Base-by-base conservation (phyloP, 2,888 invertebrate species). In the Ethmia dodecea region DNA sequence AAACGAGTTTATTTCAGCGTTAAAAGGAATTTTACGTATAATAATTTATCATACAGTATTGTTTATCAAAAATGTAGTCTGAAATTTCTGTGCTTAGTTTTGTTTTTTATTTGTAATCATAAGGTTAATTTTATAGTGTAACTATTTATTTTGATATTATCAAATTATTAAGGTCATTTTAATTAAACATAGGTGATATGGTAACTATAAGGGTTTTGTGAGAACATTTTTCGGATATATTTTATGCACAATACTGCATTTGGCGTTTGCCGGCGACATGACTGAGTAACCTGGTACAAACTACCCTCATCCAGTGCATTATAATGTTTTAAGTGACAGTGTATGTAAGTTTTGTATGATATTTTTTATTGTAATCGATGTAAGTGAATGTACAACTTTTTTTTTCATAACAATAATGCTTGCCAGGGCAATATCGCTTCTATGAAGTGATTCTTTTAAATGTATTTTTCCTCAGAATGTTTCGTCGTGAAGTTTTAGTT, bases 221-320 rank as follows among this genome's bases (percentile, higher is more conserved):
- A 61, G 62, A 59, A 54, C 45, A 44, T 58, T 61, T 63, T 61
- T 60, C 52, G 49, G 56, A 61, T 62, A 61, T 65, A 62, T 64
- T 72, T 66, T 69, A 70, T 73, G 74, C 78, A 78, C 75, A 75
- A 76, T 55, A 63, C 63, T 66, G 73, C 71, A 77, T 79, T 76
- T 80, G 49, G 47, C 63, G 72, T 70, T 72, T 67, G 60, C 50
- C 58, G 49, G 49, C 44, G 44, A 20, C 12, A 48, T 60, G 77
- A 80, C 73, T 77, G 71, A 75, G 45, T 55, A 59, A 67, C 54
- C 73, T 64, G 79, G 77, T 80, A 81, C 79, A 79, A 77, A 63
- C 60, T 68, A 76, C 69, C 71, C 73, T 76, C 76, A 73, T 62
- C 55, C 77, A 75, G 79, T 79, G 77, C 77, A 77, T 78, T 80